Evolutionary conservation across 1,140 invertebrate genomes (phyloP).

Genomic region (Bombus waltoni): DNA sequence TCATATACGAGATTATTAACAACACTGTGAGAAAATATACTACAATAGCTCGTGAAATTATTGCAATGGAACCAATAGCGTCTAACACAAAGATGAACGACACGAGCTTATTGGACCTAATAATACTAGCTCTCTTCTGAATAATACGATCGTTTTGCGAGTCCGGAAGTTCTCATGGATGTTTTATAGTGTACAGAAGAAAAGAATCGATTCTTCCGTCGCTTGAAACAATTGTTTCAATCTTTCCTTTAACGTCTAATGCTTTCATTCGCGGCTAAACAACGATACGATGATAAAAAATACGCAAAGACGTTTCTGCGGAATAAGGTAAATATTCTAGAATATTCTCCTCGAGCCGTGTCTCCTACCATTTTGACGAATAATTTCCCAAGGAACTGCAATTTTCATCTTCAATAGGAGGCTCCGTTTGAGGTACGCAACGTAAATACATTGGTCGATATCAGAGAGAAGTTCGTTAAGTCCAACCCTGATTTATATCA

Average conservation of each 20-base stretch:
- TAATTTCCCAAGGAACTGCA: background rate
- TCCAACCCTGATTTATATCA: constrained; percentile 35
- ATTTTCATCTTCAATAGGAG: constrained; percentile 21
- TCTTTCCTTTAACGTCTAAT: too few relatives aligned
- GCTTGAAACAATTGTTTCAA: background rate
- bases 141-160: background rate
- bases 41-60: too few relatives aligned
- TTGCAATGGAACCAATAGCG: background rate
- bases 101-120: too few relatives aligned
- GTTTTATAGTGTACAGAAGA: too few relatives aligned
- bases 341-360: background rate
- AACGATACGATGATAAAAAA: background rate
- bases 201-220: background rate
- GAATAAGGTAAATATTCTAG: background rate
- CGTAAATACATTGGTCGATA: constrained; percentile 5
- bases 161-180: background rate
- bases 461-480: constrained; percentile 20
- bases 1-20: background rate
- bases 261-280: background rate
- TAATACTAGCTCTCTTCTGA: too few relatives aligned
- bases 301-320: background rate
- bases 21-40: background rate
- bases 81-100: background rate
- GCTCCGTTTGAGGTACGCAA: background rate
- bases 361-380: background rate